A percentile compares a stretch with the other conserved stretches of the same genome.
Evolutionary conservation across 2,888 invertebrate genomes (phyloP).

Genomic region (Caenorhabditis sp.): DNA sequence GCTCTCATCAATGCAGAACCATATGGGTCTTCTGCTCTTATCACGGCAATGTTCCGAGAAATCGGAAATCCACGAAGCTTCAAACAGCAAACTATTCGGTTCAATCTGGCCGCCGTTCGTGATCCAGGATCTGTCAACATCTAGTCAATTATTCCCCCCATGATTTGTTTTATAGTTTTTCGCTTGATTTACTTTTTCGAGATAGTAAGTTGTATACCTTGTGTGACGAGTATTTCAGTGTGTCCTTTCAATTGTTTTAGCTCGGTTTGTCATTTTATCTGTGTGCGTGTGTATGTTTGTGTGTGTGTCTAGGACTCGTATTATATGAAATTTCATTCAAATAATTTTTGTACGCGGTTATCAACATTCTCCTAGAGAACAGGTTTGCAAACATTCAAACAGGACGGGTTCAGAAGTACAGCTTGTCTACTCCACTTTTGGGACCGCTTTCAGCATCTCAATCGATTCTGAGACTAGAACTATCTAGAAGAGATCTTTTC

Average conservation of each 20-base stretch:
- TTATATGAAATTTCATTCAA: background rate
- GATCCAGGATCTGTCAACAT: constrained; percentile 31
- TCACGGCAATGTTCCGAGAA: constrained; percentile 72
- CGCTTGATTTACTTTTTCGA: background rate
- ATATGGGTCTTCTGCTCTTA: constrained; percentile 66
- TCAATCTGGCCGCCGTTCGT: constrained; percentile 65
- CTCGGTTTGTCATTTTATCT: constrained; percentile 2
- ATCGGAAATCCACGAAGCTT: constrained; percentile 72
- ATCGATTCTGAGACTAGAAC: no score
- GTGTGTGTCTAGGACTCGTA: background rate
- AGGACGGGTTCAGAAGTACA: no score
- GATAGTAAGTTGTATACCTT: constrained; percentile 10
- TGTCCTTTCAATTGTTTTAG: constrained; percentile 17
- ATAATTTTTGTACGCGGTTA: no score
- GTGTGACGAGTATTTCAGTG: constrained; percentile 37
- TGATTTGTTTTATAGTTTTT: background rate
- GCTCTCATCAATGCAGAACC: constrained; percentile 53
- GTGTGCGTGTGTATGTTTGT: background rate
- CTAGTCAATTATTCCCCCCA: background rate
- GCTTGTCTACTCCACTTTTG: no score
- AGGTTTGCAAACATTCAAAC: no score
- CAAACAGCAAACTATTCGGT: constrained; percentile 71
- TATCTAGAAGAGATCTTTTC: no score
- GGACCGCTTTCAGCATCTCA: no score
- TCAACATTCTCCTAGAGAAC: no score